phyloP scores from a whole-genome alignment of 2,888 invertebrate genomes.

The Nomada goodeniana region DNA sequence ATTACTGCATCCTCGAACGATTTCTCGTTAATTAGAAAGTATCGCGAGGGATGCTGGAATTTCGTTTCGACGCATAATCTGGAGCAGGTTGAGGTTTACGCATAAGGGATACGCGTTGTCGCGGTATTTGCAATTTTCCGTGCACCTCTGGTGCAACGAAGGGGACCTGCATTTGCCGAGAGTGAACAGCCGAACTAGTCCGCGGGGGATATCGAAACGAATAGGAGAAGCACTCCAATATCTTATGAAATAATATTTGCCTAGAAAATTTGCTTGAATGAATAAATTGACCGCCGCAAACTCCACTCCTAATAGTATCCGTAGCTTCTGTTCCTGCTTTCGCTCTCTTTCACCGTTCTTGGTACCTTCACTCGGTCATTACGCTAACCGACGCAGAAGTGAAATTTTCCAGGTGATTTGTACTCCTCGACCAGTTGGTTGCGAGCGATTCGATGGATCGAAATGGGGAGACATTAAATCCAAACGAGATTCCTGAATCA shows the following conservation, averaged over 20 bases:
- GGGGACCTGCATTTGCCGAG: background rate
- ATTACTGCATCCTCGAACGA: no score
- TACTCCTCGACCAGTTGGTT: no score
- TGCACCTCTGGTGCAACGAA: background rate
- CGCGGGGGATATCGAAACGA: background rate
- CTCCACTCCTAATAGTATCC: no score
- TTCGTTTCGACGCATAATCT: no score
- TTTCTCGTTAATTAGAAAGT: no score
- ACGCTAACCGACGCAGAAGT: slow-evolving; percentile 32
- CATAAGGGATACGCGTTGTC: no score
- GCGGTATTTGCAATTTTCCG: background rate
- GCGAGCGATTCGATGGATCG: background rate
- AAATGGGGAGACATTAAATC: no score
- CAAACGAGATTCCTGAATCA: background rate
- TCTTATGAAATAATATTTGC: background rate
- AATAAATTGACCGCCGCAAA: background rate
- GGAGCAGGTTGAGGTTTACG: no score
- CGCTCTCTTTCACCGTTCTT: slow-evolving; percentile 28
- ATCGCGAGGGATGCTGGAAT: no score
- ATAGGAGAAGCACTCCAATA: background rate
- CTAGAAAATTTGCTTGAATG: background rate
- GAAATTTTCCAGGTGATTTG: slow-evolving; percentile 36
- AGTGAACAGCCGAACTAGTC: background rate
- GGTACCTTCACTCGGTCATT: slow-evolving; percentile 10
- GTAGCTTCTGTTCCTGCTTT: slow-evolving; percentile 9